Percentiles rank a stretch among this genome's conserved stretches.
These are phyloP conservation scores for Sinonovacula constricta DNA, from an alignment of 1,140 invertebrate species.

Conservation along the genomic window DNA sequence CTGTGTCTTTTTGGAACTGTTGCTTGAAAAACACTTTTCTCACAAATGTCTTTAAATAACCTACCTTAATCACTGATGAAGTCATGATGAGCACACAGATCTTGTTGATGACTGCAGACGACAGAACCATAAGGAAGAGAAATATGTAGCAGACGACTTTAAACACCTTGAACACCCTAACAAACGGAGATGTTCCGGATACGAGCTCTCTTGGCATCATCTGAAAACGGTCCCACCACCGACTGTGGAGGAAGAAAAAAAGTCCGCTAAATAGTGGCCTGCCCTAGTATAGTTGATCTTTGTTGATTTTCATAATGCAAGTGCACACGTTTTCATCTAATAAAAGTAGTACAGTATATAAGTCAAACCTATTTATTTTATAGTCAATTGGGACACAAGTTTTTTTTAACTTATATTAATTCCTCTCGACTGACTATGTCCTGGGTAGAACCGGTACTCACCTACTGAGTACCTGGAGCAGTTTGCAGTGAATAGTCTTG, in stretches of 20 bases:
- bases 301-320: too few species aligned
- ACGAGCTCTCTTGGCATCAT: constrained; percentile 69
- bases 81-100: constrained; percentile 65
- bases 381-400: too few species aligned
- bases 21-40: not conserved
- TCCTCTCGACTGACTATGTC: too few species aligned
- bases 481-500: too few species aligned
- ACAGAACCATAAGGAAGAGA: constrained; percentile 62
- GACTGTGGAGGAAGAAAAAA: constrained; percentile 55
- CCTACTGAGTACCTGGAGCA: too few species aligned
- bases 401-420: too few species aligned
- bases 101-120: constrained; percentile 64
- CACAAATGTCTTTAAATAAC: not conserved
- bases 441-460: too few species aligned
- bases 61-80: constrained; percentile 64
- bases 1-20: not conserved
- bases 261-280: too few species aligned
- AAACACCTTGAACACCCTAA: constrained; percentile 59
- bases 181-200: constrained; percentile 56
- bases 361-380: too few species aligned
- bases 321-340: too few species aligned
- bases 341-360: too few species aligned
- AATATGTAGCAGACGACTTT: constrained; percentile 67
- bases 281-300: too few species aligned
- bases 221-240: constrained; percentile 69